A percentile compares a stretch with the other conserved stretches of the same genome.
Conservation (phyloP, 1,140 invertebrate genomes). For the Drosophila asahinai region DNA sequence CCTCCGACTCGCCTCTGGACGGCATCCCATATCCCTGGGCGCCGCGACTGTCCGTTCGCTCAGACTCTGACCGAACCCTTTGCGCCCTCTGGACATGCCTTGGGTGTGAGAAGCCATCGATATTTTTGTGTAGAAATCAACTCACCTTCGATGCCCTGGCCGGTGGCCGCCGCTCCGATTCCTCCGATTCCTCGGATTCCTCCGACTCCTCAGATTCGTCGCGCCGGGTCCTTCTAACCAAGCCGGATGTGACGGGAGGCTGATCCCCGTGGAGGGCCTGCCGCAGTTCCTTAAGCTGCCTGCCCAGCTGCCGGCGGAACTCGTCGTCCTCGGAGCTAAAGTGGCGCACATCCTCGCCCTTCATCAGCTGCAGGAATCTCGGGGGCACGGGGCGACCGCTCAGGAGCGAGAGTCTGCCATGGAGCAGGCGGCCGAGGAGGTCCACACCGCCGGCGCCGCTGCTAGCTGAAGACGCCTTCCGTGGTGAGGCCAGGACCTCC, state of each 20-base stretch:
- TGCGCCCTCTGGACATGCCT: not conserved
- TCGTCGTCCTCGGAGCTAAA: conserved; percentile 18
- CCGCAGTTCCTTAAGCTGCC: conserved; percentile 25
- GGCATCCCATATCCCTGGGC: not conserved
- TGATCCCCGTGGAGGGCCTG: not conserved
- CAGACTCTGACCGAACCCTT: not conserved
- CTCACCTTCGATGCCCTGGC: not conserved
- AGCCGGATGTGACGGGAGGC: no score
- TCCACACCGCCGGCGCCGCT: not conserved
- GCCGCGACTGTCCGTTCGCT: not conserved
- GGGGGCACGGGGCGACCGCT: conserved; percentile 2
- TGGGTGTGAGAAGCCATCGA: no score
- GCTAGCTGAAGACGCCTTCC: not conserved
- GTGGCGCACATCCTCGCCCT: not conserved
- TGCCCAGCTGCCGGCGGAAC: conserved; percentile 7
- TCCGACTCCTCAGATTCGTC: not conserved
- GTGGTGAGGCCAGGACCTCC: not conserved
- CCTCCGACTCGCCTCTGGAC: not conserved
- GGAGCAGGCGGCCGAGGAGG: not conserved
- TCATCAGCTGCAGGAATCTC: not conserved
- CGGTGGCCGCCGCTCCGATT: not conserved
- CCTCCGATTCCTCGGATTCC: not conserved
- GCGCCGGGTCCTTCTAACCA: not conserved
- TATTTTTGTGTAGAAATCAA: no score
- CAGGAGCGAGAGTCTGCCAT: not conserved